Evolutionary conservation across 2,113 vertebrate genomes (phyloP), one percentile per base, ranked within the genome.

Genomic region (Cricetomys ansorgei): DNA sequence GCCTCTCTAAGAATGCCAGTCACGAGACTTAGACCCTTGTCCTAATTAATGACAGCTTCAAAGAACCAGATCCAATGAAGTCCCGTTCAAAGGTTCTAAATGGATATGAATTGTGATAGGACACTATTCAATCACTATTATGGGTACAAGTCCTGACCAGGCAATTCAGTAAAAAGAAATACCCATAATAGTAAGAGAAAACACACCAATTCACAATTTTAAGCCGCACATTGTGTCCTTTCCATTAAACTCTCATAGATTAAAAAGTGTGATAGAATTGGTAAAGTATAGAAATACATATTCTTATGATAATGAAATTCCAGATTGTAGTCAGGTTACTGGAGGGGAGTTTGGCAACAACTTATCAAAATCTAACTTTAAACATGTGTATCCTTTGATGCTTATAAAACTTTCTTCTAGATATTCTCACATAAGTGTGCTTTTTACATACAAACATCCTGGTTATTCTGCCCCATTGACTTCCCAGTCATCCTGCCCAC

Each of bases 391-490:
- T 16, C 40, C 45, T 91, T 25, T 37, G 16, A 9, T 23, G 37
- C 27, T 83, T 27, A 37, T 7, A 43, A 40, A 83, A 86, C n/a
- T 64, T 57, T 37, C 48, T 0, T 10, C 59, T 23, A 31, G 65
- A 29, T 50, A 6, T 4, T 37, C 62, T 48, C 1, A 10, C 4
- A 3, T 64, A 73, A 19, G 15, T 69, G 48, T 72, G 25, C 31
- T n/a, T n/a, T n/a, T n/a, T 19, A 7, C n/a, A 34, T 27, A 8
- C 0, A 40, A 3, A 55, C 40, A 5, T 50, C 6, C 6, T 55
- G 80, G 5, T 0, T 5, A 65, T 19, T 11, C 76, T 29, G 67
- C 21, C 40, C 57, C 10, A 0, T 40, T 1, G 7, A 13, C 9
- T 48, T 65, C 48, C 77, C 29, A 31, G 40, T 43, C 45, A 70